Base-by-base conservation (phyloP, 2,113 vertebrate genomes). In the Centropristis striata region DNA sequence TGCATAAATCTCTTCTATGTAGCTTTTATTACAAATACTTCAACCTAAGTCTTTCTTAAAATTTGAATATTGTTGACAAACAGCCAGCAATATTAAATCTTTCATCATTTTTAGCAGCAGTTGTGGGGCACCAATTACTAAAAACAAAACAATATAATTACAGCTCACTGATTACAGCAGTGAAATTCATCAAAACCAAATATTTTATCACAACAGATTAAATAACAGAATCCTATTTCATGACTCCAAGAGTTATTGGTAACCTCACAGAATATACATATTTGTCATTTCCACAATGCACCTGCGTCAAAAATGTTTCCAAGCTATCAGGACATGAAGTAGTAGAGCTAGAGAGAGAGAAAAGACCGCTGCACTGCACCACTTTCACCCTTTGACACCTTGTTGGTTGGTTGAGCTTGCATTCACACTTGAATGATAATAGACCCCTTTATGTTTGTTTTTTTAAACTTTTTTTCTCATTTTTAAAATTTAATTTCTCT, bases 311-410 rank as follows among this genome's bases (percentile, higher is more conserved):
- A 5, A 32, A 32, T 6, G 6, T 32, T 32, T 58, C 1, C 12
- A 11, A 37, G 13, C 11, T 28, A 4, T 28, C 11, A 9, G 3
- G 16, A 61, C 47, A 32, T n/a, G n/a, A n/a, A n/a, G n/a, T n/a
- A n/a, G n/a, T n/a, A n/a, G n/a, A n/a, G n/a, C n/a, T n/a, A n/a
- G n/a, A n/a, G n/a, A n/a, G n/a, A n/a, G n/a, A n/a, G n/a, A n/a
- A n/a, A n/a, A n/a, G n/a, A n/a, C n/a, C n/a, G 53, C 46, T 60
- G 61, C 54, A 20, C 44, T 51, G 54, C 74, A 23, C 54, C 21
- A 28, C 61, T 73, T 72, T 77, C 44, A 65, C 73, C 55, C 51
- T 36, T 42, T 42, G 27, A 69, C 65, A 54, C 37, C 28, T 3
- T 42, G 41, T 0, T 47, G 21, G 21, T 20, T 69, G n/a, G 32